These are phyloP conservation scores for Penaeus vannamei DNA, from an alignment of 1,140 invertebrate genomes.

Conservation along the genomic window DNA sequence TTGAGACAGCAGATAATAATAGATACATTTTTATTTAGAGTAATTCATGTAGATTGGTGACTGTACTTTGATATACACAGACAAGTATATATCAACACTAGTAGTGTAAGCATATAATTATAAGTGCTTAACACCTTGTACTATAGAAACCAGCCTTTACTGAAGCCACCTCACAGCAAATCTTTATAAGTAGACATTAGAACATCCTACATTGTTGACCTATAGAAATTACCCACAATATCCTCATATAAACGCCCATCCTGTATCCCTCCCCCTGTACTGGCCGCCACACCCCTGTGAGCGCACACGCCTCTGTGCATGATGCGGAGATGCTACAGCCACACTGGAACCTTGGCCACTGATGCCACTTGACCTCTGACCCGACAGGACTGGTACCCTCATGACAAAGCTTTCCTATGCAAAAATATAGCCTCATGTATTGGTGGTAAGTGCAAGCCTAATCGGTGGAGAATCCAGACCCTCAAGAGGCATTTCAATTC, in stretches of 20 bases:
- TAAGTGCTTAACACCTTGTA: too few species aligned
- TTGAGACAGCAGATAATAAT: too few species aligned
- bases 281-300: conserved; percentile 61
- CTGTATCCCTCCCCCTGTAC: conserved; percentile 46
- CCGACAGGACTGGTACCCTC: conserved; percentile 47
- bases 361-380: conserved; percentile 47
- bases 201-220: too few species aligned
- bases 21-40: too few species aligned
- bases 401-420: conserved; percentile 9
- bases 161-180: too few species aligned
- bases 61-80: too few species aligned
- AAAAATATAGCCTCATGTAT: conserved; percentile 29
- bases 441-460: conserved; percentile 41
- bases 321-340: conserved; percentile 60
- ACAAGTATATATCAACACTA: too few species aligned
- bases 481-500: conserved; percentile 5
- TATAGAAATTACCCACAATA: too few species aligned
- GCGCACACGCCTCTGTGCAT: conserved; percentile 62
- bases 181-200: too few species aligned
- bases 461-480: conserved; percentile 5
- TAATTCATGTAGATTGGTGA: too few species aligned
- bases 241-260: not conserved
- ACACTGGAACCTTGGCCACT: conserved; percentile 43
- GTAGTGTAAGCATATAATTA: too few species aligned
- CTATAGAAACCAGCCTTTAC: too few species aligned